Evolutionary conservation across 1,140 invertebrate species (phyloP).

Genomic region (Acromyrmex echinatior): DNA sequence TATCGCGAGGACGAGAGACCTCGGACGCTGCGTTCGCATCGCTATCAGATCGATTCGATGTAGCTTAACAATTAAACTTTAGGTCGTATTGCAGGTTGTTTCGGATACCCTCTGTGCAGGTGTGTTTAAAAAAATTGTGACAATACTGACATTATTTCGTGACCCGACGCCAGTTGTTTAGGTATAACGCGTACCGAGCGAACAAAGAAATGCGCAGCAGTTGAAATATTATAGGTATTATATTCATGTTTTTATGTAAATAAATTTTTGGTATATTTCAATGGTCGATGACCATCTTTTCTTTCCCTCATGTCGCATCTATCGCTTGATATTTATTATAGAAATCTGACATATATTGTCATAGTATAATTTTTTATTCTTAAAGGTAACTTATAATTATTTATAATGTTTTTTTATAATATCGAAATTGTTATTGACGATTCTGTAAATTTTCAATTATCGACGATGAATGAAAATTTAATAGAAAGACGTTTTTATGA

Average conservation of each 20-base stretch:
- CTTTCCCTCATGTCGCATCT: neutral
- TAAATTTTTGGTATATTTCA: constrained; percentile 86
- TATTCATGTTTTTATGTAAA: constrained; percentile 85
- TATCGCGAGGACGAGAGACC: constrained; percentile 44
- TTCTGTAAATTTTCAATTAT: neutral
- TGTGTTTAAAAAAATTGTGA: constrained; percentile 77
- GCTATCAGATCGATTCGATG: constrained; percentile 60
- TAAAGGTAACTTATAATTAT: neutral
- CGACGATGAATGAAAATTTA: neutral
- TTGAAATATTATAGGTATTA: constrained; percentile 84
- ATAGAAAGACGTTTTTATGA: neutral
- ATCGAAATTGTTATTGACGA: neutral
- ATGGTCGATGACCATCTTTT: constrained; percentile 47
- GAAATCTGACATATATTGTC: neutral
- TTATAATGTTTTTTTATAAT: constrained; percentile 13
- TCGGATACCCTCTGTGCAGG: constrained; percentile 63
- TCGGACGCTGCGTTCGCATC: constrained; percentile 54
- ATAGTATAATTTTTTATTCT: neutral
- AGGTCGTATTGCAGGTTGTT: constrained; percentile 71
- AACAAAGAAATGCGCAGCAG: constrained; percentile 78
- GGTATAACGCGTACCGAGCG: constrained; percentile 67
- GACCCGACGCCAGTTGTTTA: constrained; percentile 74
- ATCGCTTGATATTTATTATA: neutral
- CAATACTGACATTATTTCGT: constrained; percentile 77
- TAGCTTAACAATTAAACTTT: constrained; percentile 73